Conservation (phyloP, 2,113 vertebrate genomes). For the Dinomys branickii region DNA sequence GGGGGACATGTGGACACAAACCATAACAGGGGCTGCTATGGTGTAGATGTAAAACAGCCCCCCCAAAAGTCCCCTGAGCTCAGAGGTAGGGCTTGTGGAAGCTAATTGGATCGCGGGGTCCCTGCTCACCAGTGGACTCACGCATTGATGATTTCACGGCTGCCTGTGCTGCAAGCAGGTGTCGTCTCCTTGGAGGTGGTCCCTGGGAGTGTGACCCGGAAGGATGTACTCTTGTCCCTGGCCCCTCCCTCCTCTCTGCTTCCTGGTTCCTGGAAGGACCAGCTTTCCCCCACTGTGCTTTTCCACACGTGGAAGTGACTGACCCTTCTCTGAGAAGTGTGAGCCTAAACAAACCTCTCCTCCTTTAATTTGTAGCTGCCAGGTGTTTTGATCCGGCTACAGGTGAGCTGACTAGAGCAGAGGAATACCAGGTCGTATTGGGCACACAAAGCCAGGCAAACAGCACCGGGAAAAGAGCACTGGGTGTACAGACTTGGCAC, state of each 20-base stretch:
- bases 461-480: background rate
- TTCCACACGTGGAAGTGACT: background rate
- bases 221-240: background rate
- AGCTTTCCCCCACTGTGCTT: background rate
- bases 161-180: background rate
- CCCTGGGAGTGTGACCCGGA: background rate
- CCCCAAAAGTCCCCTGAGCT: background rate
- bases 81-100: background rate
- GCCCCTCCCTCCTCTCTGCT: background rate
- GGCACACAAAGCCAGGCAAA: background rate
- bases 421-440: background rate
- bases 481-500: background rate
- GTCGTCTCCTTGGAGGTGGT: background rate
- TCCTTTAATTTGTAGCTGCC: background rate
- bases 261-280: background rate
- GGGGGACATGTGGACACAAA: too few relatives aligned
- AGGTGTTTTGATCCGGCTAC: background rate
- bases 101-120: background rate
- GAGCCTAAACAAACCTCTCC: background rate
- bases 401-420: background rate
- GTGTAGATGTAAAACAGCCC: background rate
- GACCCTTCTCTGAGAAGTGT: background rate
- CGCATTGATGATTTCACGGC: fast-evolving
- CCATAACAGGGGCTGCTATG: background rate
- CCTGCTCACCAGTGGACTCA: background rate